Base-by-base conservation (phyloP, 2,888 invertebrate species). In the Blastobasis adustella region DNA sequence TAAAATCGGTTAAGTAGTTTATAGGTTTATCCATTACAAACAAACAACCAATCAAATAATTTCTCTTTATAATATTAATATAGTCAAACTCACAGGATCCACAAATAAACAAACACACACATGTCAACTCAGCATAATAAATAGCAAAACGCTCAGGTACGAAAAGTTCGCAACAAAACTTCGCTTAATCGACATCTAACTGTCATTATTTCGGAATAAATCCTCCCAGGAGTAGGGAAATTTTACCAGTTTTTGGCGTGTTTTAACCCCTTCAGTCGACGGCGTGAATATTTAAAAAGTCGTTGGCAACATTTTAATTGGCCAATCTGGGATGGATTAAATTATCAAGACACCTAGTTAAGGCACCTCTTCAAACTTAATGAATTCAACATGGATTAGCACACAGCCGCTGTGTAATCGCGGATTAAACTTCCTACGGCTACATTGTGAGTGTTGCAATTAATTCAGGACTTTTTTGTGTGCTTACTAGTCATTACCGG, bases 331-430 rank as follows among this genome's bases (percentile, higher is more conserved):
- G 67, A 74, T 78, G 85, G 87, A 88, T 88, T 88, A 88, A 87
- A 88, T 87, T 87, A 87, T 88, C 84, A 88, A 87, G 88, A 85
- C 87, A 87, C 87, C 87, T 87, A 80, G 85, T 86, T 84, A 86
- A 75, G 70, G 73, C 79, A 74, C 76, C 78, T 73, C 66, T 78
- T 71, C 69, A 71, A 81, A 82, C 75, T 79, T 87, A 86, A 87
- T 88, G 85, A 87, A 87, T 86, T 87, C 81, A 71, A 79, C 82
- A 79, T 80, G 82, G 81, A 80, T 86, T 82, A 76, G 23, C 23
- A 23, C 23, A 23, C 23, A 23, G 23, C 23, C 23, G 23, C 23
- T 23, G 23, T 23, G 23, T 23, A 23, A 79, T 77, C 74, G 71
- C 65, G 47, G 23, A 39, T n/a, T 40, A 10, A 40, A 36, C 37